A percentile compares a stretch with the other conserved stretches of the same genome.
Conservation (phyloP, 2,888 invertebrate species). For the Drosophila colorata region DNA sequence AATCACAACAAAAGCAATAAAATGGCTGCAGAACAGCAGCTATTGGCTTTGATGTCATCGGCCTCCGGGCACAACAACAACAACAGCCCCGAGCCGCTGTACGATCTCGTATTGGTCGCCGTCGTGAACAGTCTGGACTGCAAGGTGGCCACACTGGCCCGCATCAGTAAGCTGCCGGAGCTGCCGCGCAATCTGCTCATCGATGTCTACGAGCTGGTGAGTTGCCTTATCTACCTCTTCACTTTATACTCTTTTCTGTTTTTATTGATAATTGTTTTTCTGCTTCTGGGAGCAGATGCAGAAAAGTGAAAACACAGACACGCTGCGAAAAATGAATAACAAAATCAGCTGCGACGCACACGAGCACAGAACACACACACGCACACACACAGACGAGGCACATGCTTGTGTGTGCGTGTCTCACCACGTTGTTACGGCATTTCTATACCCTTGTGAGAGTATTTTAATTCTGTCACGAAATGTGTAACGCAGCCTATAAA, state of each 20-base stretch:
- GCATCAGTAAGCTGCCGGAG: conserved; percentile 80
- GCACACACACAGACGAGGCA: not conserved
- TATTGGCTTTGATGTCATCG: conserved; percentile 51
- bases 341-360: conserved; percentile 17
- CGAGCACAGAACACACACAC: not conserved
- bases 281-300: not conserved
- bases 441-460: not conserved
- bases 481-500: not conserved
- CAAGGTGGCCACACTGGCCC: conserved; percentile 80
- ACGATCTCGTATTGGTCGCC: conserved; percentile 77
- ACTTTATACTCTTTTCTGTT: not conserved
- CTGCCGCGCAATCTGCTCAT: conserved; percentile 83
- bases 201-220: conserved; percentile 84
- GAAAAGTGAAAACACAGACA: conserved; percentile 39
- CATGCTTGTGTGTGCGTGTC: not conserved
- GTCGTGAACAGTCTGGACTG: conserved; percentile 82
- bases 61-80: conserved; percentile 47
- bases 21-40: conserved; percentile 67
- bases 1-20: conserved; percentile 14
- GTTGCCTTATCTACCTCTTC: conserved; percentile 47
- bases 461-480: not conserved
- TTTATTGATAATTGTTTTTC: not conserved
- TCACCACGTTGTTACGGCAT: conserved; percentile 25
- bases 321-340: not conserved
- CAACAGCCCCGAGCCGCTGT: conserved; percentile 77